Evolutionary conservation across 2,113 vertebrate genomes (phyloP).

Genomic region (Microcebus lehilahytsara): DNA sequence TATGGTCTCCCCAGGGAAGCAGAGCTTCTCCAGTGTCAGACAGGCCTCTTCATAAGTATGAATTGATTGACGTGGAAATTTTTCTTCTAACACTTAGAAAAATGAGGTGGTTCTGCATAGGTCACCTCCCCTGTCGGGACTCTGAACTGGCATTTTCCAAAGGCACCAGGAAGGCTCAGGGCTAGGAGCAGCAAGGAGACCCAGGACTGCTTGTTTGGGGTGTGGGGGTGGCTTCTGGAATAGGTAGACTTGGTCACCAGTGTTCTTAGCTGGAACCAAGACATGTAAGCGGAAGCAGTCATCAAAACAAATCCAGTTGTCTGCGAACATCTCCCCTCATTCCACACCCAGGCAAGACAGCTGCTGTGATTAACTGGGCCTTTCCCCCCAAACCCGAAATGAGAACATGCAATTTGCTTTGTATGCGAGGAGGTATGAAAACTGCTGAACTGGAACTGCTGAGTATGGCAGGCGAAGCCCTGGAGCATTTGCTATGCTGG

Average conservation of each 20-base stretch:
- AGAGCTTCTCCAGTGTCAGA: not conserved
- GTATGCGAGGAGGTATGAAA: slow-evolving; percentile 8
- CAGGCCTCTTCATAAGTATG: not conserved
- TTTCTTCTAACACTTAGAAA: not conserved
- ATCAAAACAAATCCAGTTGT: not conserved
- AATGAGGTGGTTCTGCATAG: fast-evolving
- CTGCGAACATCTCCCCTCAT: not conserved
- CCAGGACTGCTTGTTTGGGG: not conserved
- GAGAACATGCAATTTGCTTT: slow-evolving; percentile 60
- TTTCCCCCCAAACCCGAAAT: not conserved
- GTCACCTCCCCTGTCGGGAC: fast-evolving
- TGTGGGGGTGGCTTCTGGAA: not conserved
- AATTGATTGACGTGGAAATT: not conserved
- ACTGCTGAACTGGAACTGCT: not conserved
- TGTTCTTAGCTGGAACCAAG: not conserved
- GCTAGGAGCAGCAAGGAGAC: no score
- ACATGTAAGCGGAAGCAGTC: not conserved
- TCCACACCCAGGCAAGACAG: not conserved
- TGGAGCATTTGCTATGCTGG: not conserved
- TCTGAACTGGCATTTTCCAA: not conserved
- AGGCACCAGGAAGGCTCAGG: not conserved
- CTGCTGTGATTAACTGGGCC: slow-evolving; percentile 51
- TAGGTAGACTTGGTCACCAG: not conserved
- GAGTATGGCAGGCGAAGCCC: not conserved
- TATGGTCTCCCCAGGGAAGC: not conserved